phyloP scores from a whole-genome alignment of 2,888 invertebrate genomes.

The Drosophila cyrtoloma region DNA sequence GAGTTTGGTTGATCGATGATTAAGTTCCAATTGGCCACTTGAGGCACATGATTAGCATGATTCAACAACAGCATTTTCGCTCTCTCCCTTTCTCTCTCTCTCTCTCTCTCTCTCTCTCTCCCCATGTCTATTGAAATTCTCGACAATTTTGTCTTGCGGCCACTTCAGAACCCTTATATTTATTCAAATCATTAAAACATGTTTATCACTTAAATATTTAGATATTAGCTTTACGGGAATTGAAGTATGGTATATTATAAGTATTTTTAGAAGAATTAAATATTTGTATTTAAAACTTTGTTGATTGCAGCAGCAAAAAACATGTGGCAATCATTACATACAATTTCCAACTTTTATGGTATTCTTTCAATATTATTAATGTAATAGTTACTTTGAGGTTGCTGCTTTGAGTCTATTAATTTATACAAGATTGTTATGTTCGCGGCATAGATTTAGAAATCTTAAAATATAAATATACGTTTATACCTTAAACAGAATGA shows the following conservation, averaged over 20 bases:
- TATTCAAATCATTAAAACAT: background rate
- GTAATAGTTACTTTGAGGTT: background rate
- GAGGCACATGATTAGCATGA: slow-evolving; percentile 2
- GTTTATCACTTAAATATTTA: background rate
- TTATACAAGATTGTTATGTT: background rate
- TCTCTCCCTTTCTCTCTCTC: background rate
- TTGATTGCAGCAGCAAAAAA: background rate
- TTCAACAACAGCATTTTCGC: background rate
- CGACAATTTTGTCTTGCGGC: slow-evolving; percentile 2
- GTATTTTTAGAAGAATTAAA: background rate
- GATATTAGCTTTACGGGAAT: background rate
- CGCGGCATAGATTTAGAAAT: too few species aligned
- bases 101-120: background rate
- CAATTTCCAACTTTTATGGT: background rate
- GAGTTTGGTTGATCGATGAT: slow-evolving; percentile 3
- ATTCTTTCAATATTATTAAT: background rate
- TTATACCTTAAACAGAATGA: background rate
- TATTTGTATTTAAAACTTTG: background rate
- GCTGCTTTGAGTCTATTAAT: background rate
- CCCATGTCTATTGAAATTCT: background rate
- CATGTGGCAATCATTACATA: background rate
- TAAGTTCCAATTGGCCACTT: slow-evolving; percentile 12
- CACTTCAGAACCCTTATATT: background rate
- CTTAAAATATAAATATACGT: background rate
- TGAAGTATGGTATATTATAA: background rate